These are phyloP conservation scores for Ooceraea biroi DNA, from an alignment of 1,140 invertebrate species.

Conservation along the genomic window DNA sequence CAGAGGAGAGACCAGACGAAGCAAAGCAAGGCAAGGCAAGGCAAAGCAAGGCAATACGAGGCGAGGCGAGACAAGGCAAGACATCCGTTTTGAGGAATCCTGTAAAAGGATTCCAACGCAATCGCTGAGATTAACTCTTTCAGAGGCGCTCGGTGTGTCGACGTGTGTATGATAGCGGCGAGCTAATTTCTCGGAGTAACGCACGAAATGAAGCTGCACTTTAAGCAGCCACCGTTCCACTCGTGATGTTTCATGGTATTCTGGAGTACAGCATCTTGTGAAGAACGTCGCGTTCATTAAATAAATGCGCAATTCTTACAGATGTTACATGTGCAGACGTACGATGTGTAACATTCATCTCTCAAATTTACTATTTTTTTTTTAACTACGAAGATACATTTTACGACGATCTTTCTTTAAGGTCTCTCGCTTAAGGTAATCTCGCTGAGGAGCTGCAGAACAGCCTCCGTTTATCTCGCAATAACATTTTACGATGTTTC, in stretches of 20 bases:
- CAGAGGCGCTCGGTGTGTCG: slow-evolving; percentile 8
- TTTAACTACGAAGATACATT: too few species aligned
- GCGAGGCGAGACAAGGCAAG: background rate
- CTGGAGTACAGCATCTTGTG: background rate
- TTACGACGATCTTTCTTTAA: background rate
- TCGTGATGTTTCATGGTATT: background rate
- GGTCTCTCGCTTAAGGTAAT: background rate
- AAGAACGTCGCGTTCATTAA: background rate
- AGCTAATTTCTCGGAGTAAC: slow-evolving; percentile 39
- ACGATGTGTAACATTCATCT: too few species aligned
- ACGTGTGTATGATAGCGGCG: background rate
- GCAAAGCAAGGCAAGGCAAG: background rate
- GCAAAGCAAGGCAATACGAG: background rate
- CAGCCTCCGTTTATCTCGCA: background rate
- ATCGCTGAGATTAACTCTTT: slow-evolving; percentile 46
- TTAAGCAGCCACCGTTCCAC: background rate
- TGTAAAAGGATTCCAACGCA: background rate
- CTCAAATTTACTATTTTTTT: too few species aligned
- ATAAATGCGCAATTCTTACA: background rate
- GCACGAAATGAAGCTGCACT: slow-evolving; percentile 21
- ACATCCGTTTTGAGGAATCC: slow-evolving; percentile 27
- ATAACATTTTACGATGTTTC: background rate
- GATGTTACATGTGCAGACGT: too few species aligned
- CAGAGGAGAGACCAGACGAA: background rate
- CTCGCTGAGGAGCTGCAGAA: background rate